Percentiles rank a stretch among this genome's conserved stretches.
Evolutionary conservation across 2,888 invertebrate genomes (phyloP).

Genomic region (Plebejus argus): DNA sequence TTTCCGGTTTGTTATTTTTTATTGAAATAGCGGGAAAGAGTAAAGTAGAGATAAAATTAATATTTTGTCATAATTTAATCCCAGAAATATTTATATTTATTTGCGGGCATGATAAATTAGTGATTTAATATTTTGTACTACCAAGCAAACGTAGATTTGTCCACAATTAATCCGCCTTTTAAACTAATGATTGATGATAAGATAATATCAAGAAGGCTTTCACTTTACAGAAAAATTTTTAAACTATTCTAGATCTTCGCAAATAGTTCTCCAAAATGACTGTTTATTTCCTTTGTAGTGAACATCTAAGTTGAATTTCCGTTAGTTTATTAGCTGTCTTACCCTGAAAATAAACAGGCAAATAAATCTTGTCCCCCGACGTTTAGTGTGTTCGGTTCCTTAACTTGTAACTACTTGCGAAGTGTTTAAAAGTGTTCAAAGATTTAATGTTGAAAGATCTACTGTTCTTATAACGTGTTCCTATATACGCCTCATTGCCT

Average conservation of each 20-base stretch:
- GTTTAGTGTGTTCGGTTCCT: slow-evolving; percentile 3
- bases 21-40: neutral
- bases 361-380: slow-evolving; percentile 2
- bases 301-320: neutral
- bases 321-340: slow-evolving; percentile 4
- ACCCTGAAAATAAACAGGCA: slow-evolving; percentile 19
- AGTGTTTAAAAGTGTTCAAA: neutral
- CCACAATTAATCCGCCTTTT: no score
- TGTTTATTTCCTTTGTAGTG: slow-evolving; percentile 5
- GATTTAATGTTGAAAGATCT: neutral
- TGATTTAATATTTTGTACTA: no score
- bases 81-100: neutral
- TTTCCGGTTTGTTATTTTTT: slow-evolving; percentile 18
- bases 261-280: neutral
- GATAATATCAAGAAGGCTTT: neutral
- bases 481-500: neutral
- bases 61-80: neutral
- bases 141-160: no score
- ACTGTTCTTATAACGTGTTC: neutral
- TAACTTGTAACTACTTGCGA: slow-evolving; percentile 11
- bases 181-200: neutral
- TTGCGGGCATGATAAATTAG: no score
- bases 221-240: neutral
- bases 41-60: neutral
- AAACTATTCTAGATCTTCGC: neutral